A percentile compares a stretch with the other conserved stretches of the same genome.
Conservation (phyloP, 2,888 invertebrate genomes). For the Brenthis ino region DNA sequence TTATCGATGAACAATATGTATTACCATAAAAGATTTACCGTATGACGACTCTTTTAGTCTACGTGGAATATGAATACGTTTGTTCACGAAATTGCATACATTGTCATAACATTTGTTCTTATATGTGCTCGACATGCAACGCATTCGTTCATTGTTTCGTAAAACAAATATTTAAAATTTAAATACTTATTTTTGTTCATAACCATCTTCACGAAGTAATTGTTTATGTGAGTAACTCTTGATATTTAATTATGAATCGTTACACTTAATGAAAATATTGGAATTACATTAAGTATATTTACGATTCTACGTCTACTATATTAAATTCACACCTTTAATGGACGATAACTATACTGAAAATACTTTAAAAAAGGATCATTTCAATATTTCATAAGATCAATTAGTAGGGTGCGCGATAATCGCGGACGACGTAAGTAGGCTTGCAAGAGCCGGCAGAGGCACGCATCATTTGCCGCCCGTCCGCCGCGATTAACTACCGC, state of each 20-base stretch:
- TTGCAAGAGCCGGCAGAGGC: conserved; percentile 52
- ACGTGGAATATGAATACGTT: conserved; percentile 74
- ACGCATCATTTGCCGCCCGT: conserved; percentile 77
- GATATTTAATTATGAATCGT: too few species aligned
- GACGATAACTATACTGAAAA: conserved; percentile 2
- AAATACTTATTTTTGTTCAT: conserved; percentile 25
- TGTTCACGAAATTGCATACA: conserved; percentile 70
- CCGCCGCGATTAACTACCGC: conserved; percentile 64
- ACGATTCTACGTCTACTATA: conserved; percentile 3
- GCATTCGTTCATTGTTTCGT: conserved; percentile 53
- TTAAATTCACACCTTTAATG: conserved; percentile 16
- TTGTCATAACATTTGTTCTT: conserved; percentile 57
- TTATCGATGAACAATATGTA: conserved; percentile 63
- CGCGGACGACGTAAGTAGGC: conserved; percentile 69
- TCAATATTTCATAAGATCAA: conserved; percentile 55
- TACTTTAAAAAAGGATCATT: conserved; percentile 7
- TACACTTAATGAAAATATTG: not conserved
- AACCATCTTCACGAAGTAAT: conserved; percentile 31
- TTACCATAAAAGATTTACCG: conserved; percentile 75
- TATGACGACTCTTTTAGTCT: conserved; percentile 74
- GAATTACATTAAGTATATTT: not conserved
- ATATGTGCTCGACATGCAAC: conserved; percentile 56
- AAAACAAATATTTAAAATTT: conserved; percentile 25
- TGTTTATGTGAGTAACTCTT: not conserved
- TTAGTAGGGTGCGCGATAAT: conserved; percentile 63